Evolutionary conservation across 1,140 invertebrate species (phyloP).

Genomic region (Adoxophyes honmai): DNA sequence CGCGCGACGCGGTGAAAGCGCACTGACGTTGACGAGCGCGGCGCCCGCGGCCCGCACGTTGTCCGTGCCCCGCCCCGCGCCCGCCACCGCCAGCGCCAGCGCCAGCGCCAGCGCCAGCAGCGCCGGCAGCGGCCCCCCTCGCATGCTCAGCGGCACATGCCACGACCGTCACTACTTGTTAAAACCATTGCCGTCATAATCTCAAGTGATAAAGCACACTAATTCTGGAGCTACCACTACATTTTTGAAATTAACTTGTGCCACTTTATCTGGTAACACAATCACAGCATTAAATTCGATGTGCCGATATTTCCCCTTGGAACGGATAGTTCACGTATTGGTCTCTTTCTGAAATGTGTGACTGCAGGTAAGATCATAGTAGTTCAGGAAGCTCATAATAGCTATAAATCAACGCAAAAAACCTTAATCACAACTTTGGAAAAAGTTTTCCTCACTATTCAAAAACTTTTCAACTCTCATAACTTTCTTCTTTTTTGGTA

Average conservation of each 20-base stretch:
- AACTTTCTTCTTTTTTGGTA: too few relatives aligned
- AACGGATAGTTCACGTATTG: not conserved
- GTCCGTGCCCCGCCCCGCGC: not conserved
- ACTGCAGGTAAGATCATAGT: not conserved
- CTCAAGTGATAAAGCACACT: not conserved
- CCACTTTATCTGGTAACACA: not conserved
- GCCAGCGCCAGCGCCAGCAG: constrained; percentile 12
- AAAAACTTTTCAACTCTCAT: too few relatives aligned
- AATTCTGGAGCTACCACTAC: not conserved
- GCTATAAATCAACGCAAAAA: not conserved
- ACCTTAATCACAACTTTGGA: not conserved
- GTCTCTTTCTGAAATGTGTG: not conserved
- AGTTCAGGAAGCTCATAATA: not conserved
- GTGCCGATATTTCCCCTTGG: not conserved
- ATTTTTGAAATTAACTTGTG: not conserved
- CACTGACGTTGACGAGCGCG: not conserved
- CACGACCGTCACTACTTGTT: not conserved
- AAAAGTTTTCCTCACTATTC: not conserved
- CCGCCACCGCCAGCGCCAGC: not conserved
- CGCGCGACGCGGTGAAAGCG: not conserved
- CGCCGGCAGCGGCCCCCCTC: constrained; percentile 6
- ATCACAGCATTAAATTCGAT: not conserved
- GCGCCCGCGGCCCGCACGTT: not conserved
- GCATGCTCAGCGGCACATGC: constrained; percentile 4
- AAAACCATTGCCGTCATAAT: not conserved